These are phyloP conservation scores for Atrichornis clamosus DNA, from an alignment of 2,113 vertebrate species.

Conservation along the genomic window DNA sequence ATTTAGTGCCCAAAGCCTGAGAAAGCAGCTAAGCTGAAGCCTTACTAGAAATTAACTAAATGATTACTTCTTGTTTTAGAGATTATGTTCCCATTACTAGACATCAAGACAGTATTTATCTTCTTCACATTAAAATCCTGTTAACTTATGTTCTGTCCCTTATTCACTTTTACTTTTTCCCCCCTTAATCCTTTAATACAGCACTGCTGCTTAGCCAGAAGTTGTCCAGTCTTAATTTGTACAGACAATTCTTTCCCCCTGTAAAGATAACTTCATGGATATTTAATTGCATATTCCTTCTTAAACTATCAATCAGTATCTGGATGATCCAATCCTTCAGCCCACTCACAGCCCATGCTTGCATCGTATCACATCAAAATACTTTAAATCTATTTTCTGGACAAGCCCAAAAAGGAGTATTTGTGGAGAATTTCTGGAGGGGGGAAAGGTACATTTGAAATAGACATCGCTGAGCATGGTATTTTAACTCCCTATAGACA, in stretches of 20 bases:
- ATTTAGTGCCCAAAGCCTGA: neutral
- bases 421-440: neutral
- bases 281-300: neutral
- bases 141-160: neutral
- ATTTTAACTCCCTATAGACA: neutral
- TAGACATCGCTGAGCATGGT: neutral
- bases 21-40: neutral
- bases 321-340: neutral
- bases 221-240: neutral
- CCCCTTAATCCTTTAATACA: neutral
- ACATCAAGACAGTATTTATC: neutral
- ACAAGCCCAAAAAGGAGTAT: neutral
- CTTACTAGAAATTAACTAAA: neutral
- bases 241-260: neutral
- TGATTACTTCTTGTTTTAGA: neutral
- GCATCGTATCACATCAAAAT: neutral
- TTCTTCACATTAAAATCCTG: neutral
- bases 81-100: neutral
- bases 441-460: neutral
- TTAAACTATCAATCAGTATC: neutral
- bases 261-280: neutral
- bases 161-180: neutral
- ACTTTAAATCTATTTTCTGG: neutral
- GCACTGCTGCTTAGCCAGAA: neutral
- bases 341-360: neutral